Evolutionary conservation across 2,113 vertebrate species (phyloP), one percentile per base, ranked within the genome.

Genomic region (Archilochus colubris): DNA sequence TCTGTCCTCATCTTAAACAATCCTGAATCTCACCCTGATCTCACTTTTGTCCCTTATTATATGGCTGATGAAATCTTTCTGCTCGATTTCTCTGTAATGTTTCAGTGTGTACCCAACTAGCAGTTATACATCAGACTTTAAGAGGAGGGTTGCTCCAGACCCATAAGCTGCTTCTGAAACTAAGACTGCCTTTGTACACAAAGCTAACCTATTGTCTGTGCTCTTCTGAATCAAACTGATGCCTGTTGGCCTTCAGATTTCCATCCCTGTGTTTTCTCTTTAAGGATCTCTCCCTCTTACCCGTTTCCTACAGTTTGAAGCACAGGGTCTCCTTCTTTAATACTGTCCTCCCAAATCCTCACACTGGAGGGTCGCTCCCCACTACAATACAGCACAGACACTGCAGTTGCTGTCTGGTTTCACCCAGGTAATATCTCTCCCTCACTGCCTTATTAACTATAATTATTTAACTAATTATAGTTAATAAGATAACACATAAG

Each of bases 361-460:
- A 79, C 46, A 64, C 63, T 86, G 58, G 46, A 68, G 61, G 92
- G 58, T 96, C 20, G 9, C 24, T 87, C 69, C 48, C 63, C 74
- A 62, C 3, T 82, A 94, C 61, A 89, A 89, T 62, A 89, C 43
- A 77, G 94, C 59, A 58, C 88, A 89, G 82, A 85, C 74, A 88
- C 62, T 63, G 89, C 82, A 80, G 84, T 61, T 90, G 61, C 67
- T 96, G 58, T 88, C 91, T 92, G 78, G 75, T 92, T 96, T 97
- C 89, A 96, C 59, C 79, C 82, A 88, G 93, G 86, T 91, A 97
- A 79, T 36, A 14, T 93, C 70, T 97, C 55, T 95, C 63, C 46
- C 78, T 22, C 27, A 69, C 76, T 75, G 84, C 91, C 93, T 51
- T 91, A 33, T 33, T 33, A 33, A 33, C 33, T 33, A 33, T 33